Evolutionary conservation across 2,888 invertebrate genomes (phyloP), one percentile per base, ranked within the genome.

Genomic region (Gisinianus flammeolus): DNA sequence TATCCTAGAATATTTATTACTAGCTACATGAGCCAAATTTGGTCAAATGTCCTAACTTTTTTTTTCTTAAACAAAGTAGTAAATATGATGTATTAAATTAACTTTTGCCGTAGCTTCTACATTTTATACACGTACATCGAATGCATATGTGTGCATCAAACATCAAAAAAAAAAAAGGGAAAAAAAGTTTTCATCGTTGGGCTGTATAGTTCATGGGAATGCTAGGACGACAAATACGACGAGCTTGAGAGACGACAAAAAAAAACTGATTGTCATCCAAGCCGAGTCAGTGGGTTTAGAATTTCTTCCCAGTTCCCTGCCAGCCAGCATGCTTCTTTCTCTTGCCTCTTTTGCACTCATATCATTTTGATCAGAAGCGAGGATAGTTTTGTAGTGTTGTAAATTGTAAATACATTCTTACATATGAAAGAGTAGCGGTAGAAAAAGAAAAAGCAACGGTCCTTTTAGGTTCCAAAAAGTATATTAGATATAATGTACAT

Each of bases 281-380:
- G 58, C 44, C 44, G n/a, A 56, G 54, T 33, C 58, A 33, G 33
- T 28, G 62, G 56, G 33, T 72, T 72, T 58, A 72, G 58, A 35
- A 72, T 70, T 70, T 70, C 72, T 58, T 58, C 33, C 28, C 28
- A 24, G 33, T 54, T 35, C 26, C 70, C 26, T 28, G 19, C 24
- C 70, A 26, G 12, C n/a, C 44, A n/a, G n/a, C n/a, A n/a, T n/a
- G n/a, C n/a, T n/a, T n/a, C n/a, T n/a, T 31, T 31, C 33, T 31
- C 33, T 62, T n/a, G 6, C 33, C n/a, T 33, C 0, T 33, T 35
- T 58, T 24, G 31, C 4, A 31, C 58, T 12, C 62, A 30, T 31
- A 58, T 72, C 58, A 72, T 72, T 72, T 72, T 72, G 72, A 58
- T 72, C 72, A 72, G 58, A 33, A 72, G 56, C 72, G 72, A 72